Percentiles rank a stretch among this genome's conserved stretches.
Evolutionary conservation across 2,888 invertebrate genomes (phyloP).

Genomic region (Tolmerus cingulatus): DNA sequence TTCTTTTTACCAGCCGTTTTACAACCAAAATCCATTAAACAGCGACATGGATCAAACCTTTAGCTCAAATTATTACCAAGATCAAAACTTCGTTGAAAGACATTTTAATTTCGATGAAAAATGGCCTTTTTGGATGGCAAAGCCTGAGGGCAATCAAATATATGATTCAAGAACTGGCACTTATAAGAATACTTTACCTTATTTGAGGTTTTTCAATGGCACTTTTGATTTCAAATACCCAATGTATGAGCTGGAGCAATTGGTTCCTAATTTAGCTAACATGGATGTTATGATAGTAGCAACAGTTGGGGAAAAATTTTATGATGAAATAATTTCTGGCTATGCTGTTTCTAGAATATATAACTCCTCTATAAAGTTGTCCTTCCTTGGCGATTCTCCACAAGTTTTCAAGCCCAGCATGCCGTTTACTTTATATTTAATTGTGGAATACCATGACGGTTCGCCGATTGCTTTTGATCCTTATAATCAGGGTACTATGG

Average conservation of each 20-base stretch:
- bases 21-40: not conserved
- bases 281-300: conserved; percentile 86
- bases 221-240: conserved; percentile 88
- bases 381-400: conserved; percentile 88
- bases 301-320: conserved; percentile 85
- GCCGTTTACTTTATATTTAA: conserved; percentile 87
- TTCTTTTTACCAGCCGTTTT: conserved; percentile 41
- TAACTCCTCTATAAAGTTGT: conserved; percentile 83
- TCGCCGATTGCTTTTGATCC: conserved; percentile 76
- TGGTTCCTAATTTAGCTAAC: conserved; percentile 74
- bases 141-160: conserved; percentile 66
- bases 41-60: not conserved
- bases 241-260: conserved; percentile 72
- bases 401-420: conserved; percentile 96
- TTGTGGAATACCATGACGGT: conserved; percentile 90
- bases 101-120: conserved; percentile 82
- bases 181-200: conserved; percentile 70
- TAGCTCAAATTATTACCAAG: conserved; percentile 1
- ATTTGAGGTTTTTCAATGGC: conserved; percentile 84
- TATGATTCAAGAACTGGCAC: conserved; percentile 60
- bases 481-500: conserved; percentile 72
- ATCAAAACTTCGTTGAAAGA: conserved; percentile 64
- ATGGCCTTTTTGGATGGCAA: conserved; percentile 81
- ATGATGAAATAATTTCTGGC: conserved; percentile 83
- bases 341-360: conserved; percentile 87